These are phyloP conservation scores for Lates calcarifer DNA, from an alignment of 2,113 vertebrate genomes.

Conservation along the genomic window DNA sequence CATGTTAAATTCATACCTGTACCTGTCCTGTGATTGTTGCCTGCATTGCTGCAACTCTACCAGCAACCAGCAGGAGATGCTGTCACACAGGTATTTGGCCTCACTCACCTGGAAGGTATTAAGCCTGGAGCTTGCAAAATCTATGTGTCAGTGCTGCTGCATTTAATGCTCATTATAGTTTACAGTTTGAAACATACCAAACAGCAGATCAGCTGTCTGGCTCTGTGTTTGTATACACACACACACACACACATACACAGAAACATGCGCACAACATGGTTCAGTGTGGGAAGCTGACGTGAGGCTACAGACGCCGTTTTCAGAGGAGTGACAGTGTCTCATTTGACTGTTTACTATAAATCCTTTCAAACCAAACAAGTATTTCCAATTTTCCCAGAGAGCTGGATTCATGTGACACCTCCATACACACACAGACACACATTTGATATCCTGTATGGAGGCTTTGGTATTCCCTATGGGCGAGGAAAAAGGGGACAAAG, in stretches of 20 bases:
- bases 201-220: neutral
- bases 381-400: conserved; percentile 62
- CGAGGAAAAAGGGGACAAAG: conserved; percentile 35
- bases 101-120: conserved; percentile 40
- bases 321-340: conserved; percentile 4
- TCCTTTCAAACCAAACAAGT: conserved; percentile 38
- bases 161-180: neutral
- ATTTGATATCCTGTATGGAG: conserved; percentile 26
- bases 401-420: conserved; percentile 31
- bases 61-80: conserved; percentile 73
- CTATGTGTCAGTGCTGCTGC: neutral
- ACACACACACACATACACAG: too few species aligned
- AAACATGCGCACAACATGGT: too few species aligned
- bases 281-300: neutral
- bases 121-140: neutral
- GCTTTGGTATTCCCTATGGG: conserved; percentile 32
- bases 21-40: neutral
- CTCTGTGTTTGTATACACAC: neutral
- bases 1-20: neutral
- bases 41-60: conserved; percentile 50
- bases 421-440: neutral
- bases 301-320: conserved; percentile 11
- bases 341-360: conserved; percentile 36
- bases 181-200: neutral
- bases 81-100: conserved; percentile 64